Evolutionary conservation across 2,797 vertebrate genomes (phyloP).

Genomic region (Poeciliopsis infans): DNA sequence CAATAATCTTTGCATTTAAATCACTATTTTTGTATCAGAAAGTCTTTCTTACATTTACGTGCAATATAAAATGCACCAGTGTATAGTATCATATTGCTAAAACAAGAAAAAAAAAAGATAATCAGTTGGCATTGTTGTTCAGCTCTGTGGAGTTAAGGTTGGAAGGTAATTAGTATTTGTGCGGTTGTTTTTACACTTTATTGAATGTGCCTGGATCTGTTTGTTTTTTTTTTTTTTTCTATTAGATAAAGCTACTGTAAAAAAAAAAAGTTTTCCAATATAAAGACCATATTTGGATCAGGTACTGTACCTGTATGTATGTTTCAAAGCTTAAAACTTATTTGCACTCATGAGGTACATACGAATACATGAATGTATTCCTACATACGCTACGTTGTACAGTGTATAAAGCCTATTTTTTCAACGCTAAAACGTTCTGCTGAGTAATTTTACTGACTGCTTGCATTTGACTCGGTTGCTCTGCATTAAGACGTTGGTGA

Average conservation of each 20-base stretch:
- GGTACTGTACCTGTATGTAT: conserved; percentile 32
- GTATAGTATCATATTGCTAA: conserved; percentile 78
- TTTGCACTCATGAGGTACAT: conserved; percentile 78
- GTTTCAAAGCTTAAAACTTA: conserved; percentile 46
- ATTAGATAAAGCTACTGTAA: conserved; percentile 56
- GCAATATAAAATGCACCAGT: conserved; percentile 87
- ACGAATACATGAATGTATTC: conserved; percentile 73
- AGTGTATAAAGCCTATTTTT: conserved; percentile 72
- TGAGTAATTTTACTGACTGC: conserved; percentile 52
- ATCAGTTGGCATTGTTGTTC: conserved; percentile 79
- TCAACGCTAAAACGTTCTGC: conserved; percentile 52
- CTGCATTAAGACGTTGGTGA: conserved; percentile 31
- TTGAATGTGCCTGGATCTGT: conserved; percentile 57
- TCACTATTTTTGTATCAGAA: conserved; percentile 99
- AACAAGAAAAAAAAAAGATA: conserved; percentile 75
- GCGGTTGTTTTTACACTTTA: conserved; percentile 66
- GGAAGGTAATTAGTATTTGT: conserved; percentile 78
- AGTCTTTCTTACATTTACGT: conserved; percentile 80
- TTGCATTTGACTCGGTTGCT: conserved; percentile 40
- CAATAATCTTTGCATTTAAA: conserved; percentile 88
- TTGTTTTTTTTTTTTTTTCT: conserved; percentile 22
- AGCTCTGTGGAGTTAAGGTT: conserved; percentile 76
- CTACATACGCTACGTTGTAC: conserved; percentile 52
- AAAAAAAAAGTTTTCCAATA: conserved; percentile 51
- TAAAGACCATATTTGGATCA: conserved; percentile 56